A percentile compares a stretch with the other conserved stretches of the same genome.
phyloP scores from a whole-genome alignment of 2,797 vertebrate species.

The Danio choprae region DNA sequence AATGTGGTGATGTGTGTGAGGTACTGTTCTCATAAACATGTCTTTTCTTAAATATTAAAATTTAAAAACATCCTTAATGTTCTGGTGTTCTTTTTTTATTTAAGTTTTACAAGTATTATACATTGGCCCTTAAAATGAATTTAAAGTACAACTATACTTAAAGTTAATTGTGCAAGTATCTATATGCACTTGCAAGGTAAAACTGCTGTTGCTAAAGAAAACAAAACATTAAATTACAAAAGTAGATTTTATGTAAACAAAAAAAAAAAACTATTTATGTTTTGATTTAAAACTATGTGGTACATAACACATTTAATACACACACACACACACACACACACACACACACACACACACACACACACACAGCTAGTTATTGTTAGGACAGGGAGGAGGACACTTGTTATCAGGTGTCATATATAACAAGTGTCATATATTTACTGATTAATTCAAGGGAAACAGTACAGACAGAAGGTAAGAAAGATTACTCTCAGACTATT shows the following conservation, averaged over 20 bases:
- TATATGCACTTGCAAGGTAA: background rate
- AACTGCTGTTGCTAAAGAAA: background rate
- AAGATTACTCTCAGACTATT: background rate
- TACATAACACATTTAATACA: conserved; percentile 45
- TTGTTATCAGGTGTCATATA: conserved; percentile 53
- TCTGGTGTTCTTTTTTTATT: background rate
- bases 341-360: too few species aligned
- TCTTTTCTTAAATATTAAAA: conserved; percentile 7
- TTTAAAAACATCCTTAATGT: background rate
- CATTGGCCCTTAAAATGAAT: background rate
- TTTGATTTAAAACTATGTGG: conserved; percentile 3
- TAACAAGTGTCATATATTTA: conserved; percentile 20
- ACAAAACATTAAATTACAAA: background rate
- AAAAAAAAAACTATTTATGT: background rate
- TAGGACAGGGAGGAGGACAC: conserved; percentile 16
- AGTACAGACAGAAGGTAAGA: conserved; percentile 40
- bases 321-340: too few species aligned
- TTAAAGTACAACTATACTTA: background rate
- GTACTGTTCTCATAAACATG: background rate
- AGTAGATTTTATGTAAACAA: background rate
- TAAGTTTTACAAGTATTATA: too few species aligned
- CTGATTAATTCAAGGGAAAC: conserved; percentile 12
- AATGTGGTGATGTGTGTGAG: conserved; percentile 12
- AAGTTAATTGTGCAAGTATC: background rate
- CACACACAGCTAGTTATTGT: conserved; percentile 27